phyloP scores from a whole-genome alignment of 2,888 invertebrate genomes.

The Carcina quercana region DNA sequence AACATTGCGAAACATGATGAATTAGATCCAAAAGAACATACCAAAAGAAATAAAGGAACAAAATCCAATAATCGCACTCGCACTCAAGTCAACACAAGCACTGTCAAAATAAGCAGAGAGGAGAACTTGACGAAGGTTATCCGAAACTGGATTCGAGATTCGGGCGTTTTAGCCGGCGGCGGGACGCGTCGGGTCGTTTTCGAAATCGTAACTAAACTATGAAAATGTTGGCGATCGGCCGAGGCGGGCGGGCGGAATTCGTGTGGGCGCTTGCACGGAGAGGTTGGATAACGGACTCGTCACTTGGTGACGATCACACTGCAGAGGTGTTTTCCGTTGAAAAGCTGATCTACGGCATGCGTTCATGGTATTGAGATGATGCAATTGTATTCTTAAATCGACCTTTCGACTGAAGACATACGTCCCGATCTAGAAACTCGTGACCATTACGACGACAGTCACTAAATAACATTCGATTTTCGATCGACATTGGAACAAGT shows the following conservation, averaged over 20 bases:
- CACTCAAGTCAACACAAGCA: slow-evolving; percentile 50
- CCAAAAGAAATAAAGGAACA: slow-evolving; percentile 26
- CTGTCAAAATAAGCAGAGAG: slow-evolving; percentile 34
- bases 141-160: slow-evolving; percentile 56
- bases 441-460: too few species aligned
- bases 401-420: too few species aligned
- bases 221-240: slow-evolving; percentile 65
- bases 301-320: slow-evolving; percentile 53
- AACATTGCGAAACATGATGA: too few species aligned
- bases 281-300: slow-evolving; percentile 59
- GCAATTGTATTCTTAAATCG: not conserved
- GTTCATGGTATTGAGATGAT: not conserved
- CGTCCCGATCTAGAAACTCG: too few species aligned
- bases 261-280: slow-evolving; percentile 59
- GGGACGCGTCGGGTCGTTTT: slow-evolving; percentile 75
- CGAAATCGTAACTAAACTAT: slow-evolving; percentile 75
- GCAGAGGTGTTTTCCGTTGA: slow-evolving; percentile 73
- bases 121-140: slow-evolving; percentile 56
- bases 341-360: slow-evolving; percentile 35
- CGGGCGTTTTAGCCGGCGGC: slow-evolving; percentile 67
- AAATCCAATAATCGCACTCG: slow-evolving; percentile 51
- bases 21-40: slow-evolving; percentile 38
- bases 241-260: slow-evolving; percentile 62
- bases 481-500: too few species aligned
- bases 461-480: too few species aligned